Evolutionary conservation across 1,140 invertebrate species (phyloP).

Genomic region (Dendroctonus valens): DNA sequence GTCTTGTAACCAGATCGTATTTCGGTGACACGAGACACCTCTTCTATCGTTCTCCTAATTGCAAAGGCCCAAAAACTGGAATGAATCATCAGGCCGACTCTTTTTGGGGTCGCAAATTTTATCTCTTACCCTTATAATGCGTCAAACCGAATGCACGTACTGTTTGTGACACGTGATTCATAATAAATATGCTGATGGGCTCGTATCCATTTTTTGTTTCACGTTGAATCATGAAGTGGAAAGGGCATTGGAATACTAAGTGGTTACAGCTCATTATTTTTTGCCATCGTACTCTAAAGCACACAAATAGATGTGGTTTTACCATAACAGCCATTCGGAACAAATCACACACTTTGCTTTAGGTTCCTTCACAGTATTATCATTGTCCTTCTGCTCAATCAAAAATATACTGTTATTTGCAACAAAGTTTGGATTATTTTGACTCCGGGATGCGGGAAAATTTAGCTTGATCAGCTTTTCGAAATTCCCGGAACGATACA

Average conservation of each 20-base stretch:
- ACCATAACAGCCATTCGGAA: background rate
- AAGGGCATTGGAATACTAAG: slow-evolving; percentile 21
- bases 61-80: slow-evolving; percentile 13
- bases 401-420: too few species aligned
- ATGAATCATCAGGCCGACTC: slow-evolving; percentile 21
- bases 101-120: slow-evolving; percentile 27
- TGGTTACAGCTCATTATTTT: slow-evolving; percentile 7
- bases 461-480: too few species aligned
- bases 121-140: slow-evolving; percentile 25
- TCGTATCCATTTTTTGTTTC: slow-evolving; percentile 13
- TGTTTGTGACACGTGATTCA: slow-evolving; percentile 31
- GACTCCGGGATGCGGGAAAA: too few species aligned
- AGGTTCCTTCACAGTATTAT: too few species aligned
- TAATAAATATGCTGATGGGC: slow-evolving; percentile 26
- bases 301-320: background rate
- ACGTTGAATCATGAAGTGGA: slow-evolving; percentile 25
- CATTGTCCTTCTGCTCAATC: too few species aligned
- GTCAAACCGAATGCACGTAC: slow-evolving; percentile 25
- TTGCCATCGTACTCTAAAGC: background rate
- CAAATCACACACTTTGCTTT: too few species aligned
- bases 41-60: slow-evolving; percentile 12
- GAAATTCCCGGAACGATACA: too few species aligned
- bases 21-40: slow-evolving; percentile 17
- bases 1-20: background rate
- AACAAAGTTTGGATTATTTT: too few species aligned